Evolutionary conservation across 37 sponge, comb jelly and placozoan genomes (phyloP).

Genomic region (Agelas oroides): DNA sequence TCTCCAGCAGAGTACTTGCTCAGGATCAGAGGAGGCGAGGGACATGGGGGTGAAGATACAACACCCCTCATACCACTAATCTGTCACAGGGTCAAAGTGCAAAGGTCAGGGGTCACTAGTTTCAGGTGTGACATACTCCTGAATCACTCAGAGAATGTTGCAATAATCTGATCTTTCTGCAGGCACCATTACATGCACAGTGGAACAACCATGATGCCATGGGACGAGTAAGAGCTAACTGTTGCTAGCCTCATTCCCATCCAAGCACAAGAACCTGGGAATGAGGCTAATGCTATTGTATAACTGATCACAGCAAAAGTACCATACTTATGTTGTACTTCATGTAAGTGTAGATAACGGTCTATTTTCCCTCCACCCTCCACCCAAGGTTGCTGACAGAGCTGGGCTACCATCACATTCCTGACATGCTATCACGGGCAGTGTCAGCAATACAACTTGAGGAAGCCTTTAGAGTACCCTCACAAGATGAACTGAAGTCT

Average conservation of each 20-base stretch:
- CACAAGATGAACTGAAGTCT: slow-evolving; percentile 1
- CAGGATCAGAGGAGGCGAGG: background rate
- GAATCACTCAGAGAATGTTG: no score
- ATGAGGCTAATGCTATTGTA: no score
- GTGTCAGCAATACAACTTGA: slow-evolving; percentile 45
- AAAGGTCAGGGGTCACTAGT: slow-evolving; percentile 28
- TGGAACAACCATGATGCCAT: slow-evolving; percentile 40
- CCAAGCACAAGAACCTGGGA: no score
- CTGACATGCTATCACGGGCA: slow-evolving; percentile 44
- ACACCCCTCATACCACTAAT: slow-evolving; percentile 35
- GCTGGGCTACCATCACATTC: slow-evolving; percentile 33
- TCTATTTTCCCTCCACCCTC: no score
- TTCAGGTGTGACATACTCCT: slow-evolving; percentile 10
- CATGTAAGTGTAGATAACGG: no score
- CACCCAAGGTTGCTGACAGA: slow-evolving; percentile 62
- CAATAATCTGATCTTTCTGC: background rate
- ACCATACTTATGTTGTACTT: no score
- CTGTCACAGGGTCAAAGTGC: slow-evolving; percentile 67
- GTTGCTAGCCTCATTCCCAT: no score
- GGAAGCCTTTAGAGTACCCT: background rate
- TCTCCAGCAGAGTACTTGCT: slow-evolving; percentile 24
- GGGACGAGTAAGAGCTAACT: slow-evolving; percentile 59
- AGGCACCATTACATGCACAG: slow-evolving; percentile 58
- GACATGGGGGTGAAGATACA: slow-evolving; percentile 24
- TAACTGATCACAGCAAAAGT: background rate